A percentile compares a stretch with the other conserved stretches of the same genome.
phyloP scores from a whole-genome alignment of 1,140 invertebrate species.

The Drosophila kurseongensis region DNA sequence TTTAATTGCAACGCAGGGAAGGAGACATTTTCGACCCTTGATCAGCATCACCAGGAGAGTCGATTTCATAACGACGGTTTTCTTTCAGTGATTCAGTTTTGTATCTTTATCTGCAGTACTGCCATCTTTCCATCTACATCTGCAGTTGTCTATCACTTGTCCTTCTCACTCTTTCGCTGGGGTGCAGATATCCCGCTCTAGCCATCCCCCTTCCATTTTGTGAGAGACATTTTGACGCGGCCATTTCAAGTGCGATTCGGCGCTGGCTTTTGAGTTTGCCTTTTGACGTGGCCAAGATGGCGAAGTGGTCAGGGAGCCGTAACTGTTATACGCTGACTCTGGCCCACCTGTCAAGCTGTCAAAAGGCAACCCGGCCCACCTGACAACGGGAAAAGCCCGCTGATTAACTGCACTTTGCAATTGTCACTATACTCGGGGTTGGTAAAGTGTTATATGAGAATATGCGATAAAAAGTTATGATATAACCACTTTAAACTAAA shows the following conservation, averaged over 20 bases:
- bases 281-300: constrained; percentile 42
- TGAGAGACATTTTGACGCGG: constrained; percentile 74
- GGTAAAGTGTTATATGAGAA: background rate
- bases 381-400: constrained; percentile 30
- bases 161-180: constrained; percentile 2
- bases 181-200: background rate
- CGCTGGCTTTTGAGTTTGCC: constrained; percentile 36
- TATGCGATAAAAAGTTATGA: background rate
- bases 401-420: constrained; percentile 29
- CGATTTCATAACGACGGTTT: background rate
- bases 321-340: constrained; percentile 31
- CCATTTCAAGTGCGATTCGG: constrained; percentile 68
- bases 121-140: constrained; percentile 44
- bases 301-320: constrained; percentile 25
- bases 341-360: constrained; percentile 35
- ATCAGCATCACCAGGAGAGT: no score
- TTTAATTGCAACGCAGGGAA: no score
- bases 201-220: constrained; percentile 13
- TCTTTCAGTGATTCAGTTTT: constrained; percentile 10
- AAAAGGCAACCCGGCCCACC: constrained; percentile 26
- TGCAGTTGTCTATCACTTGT: constrained; percentile 44
- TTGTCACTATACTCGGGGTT: background rate
- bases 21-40: no score
- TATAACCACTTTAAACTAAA: no score
- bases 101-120: constrained; percentile 25